Conservation (phyloP, 2,797 vertebrate species). For the Coccyzus lansbergi region DNA sequence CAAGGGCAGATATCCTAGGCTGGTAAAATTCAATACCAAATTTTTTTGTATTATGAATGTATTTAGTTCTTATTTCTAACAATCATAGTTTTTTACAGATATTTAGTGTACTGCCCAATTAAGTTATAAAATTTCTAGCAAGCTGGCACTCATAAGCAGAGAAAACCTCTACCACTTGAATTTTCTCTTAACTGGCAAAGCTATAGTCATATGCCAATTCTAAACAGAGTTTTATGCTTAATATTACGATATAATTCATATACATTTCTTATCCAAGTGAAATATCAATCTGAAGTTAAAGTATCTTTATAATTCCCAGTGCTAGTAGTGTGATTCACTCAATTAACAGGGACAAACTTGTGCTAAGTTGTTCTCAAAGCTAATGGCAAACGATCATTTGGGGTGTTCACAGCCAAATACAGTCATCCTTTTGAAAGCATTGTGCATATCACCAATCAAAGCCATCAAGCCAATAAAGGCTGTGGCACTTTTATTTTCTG, state of each 20-base stretch:
- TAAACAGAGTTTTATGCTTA: neutral
- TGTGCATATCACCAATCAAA: neutral
- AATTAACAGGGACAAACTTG: neutral
- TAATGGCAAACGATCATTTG: neutral
- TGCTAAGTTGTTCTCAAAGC: neutral
- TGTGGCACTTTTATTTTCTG: neutral
- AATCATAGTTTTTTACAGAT: neutral
- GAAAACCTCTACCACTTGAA: accelerated
- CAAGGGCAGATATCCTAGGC: neutral
- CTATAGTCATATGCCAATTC: neutral
- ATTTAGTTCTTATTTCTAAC: neutral
- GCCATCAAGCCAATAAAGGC: neutral
- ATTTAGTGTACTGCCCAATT: neutral
- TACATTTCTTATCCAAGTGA: neutral
- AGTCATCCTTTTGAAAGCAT: neutral
- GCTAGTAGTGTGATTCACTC: neutral
- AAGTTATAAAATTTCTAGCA: neutral
- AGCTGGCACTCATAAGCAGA: neutral
- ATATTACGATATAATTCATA: neutral
- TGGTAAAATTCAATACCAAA: neutral
- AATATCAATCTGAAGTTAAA: neutral
- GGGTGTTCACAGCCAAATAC: neutral
- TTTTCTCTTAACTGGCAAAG: neutral
- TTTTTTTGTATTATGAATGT: neutral
- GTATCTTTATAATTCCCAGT: neutral